Percentiles rank a stretch among this genome's conserved stretches.
phyloP scores from a whole-genome alignment of 1,140 invertebrate species.

The Rhopalosiphum padi region DNA sequence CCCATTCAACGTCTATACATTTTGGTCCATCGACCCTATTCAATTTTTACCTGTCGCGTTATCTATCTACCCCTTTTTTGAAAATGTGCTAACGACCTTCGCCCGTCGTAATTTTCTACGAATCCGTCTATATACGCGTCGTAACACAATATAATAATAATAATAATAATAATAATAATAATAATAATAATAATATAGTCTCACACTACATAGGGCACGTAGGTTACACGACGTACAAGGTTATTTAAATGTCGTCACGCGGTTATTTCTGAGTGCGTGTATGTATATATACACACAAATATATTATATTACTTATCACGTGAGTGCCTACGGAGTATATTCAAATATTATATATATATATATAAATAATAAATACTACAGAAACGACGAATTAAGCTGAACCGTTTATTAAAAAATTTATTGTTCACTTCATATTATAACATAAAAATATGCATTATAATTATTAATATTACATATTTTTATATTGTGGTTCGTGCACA shows the following conservation, averaged over 20 bases:
- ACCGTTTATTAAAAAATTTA: neutral
- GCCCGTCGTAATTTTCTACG: neutral
- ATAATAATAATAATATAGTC: neutral
- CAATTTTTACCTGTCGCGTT: conserved; percentile 45
- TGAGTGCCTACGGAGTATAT: neutral
- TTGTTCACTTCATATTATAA: neutral
- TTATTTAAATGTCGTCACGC: conserved; percentile 44
- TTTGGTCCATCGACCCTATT: conserved; percentile 56
- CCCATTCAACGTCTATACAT: conserved; percentile 11
- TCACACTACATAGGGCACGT: neutral
- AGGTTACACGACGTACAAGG: neutral
- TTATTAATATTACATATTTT: no score
- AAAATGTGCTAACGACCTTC: conserved; percentile 44
- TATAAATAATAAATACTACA: neutral
- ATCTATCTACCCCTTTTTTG: conserved; percentile 42
- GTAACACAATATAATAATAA: neutral
- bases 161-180: neutral
- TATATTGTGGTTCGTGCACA: no score
- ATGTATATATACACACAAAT: neutral
- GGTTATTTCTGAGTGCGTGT: neutral
- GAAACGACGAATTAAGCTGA: neutral
- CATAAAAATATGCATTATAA: no score
- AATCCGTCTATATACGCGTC: neutral
- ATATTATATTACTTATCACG: conserved; percentile 1
- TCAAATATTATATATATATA: neutral